These are phyloP conservation scores for Megastigmus dorsalis DNA, from an alignment of 2,888 invertebrate genomes.

Conservation along the genomic window DNA sequence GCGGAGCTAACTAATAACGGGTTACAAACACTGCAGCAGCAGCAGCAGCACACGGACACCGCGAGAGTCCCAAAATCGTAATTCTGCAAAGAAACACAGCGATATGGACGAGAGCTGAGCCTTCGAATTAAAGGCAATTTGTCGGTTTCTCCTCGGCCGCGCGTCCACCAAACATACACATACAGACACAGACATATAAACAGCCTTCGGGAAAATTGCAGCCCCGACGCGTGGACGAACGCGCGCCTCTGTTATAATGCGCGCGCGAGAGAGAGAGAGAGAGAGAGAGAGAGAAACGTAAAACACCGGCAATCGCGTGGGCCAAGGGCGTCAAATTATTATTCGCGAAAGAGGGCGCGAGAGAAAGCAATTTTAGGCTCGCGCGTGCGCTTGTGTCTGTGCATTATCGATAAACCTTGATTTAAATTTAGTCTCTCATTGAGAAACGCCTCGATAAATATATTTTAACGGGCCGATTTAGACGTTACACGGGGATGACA, in stretches of 20 bases:
- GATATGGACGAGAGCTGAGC: too few relatives aligned
- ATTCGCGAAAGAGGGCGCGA: not conserved
- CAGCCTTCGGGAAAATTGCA: slow-evolving; percentile 39
- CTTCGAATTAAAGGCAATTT: slow-evolving; percentile 53
- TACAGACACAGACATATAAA: not conserved
- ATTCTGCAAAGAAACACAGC: slow-evolving; percentile 2
- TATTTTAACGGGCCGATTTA: too few relatives aligned
- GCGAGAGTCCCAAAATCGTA: slow-evolving; percentile 37
- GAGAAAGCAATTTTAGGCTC: not conserved
- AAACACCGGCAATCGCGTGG: slow-evolving; percentile 24
- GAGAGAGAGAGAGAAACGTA: not conserved
- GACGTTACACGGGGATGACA: too few relatives aligned
- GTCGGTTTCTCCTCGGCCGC: slow-evolving; percentile 13
- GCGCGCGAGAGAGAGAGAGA: not conserved
- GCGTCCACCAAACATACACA: not conserved
- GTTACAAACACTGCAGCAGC: too few relatives aligned
- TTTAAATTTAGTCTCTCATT: too few relatives aligned
- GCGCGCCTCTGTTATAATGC: too few relatives aligned
- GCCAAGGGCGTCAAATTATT: slow-evolving; percentile 32
- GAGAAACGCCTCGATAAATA: too few relatives aligned
- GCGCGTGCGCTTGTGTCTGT: not conserved
- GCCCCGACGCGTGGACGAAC: slow-evolving; percentile 17
- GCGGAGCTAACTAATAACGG: slow-evolving; percentile 27
- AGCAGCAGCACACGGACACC: too few relatives aligned
- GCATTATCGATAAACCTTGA: not conserved